Conservation (phyloP, 1,140 invertebrate genomes). For the Dryas iulia region DNA sequence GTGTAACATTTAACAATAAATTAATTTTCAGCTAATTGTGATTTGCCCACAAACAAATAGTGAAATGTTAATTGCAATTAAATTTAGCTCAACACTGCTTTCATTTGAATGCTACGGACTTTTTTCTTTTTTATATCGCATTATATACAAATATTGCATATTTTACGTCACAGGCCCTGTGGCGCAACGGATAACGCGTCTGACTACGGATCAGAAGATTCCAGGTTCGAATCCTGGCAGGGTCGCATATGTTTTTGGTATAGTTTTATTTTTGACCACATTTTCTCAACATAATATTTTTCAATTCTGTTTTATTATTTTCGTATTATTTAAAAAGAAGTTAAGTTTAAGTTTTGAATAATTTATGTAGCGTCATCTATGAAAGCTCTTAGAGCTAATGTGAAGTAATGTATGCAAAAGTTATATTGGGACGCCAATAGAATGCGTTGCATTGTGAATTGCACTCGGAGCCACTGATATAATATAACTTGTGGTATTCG, state of each 20-base stretch:
- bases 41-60: too few species aligned
- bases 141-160: neutral
- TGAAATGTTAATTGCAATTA: too few species aligned
- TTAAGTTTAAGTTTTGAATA: neutral
- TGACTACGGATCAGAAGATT: constrained; percentile 2
- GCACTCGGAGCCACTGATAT: too few species aligned
- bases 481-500: too few species aligned
- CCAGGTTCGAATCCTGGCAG: constrained; percentile 1
- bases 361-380: neutral
- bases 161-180: neutral
- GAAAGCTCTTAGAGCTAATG: neutral
- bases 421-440: neutral
- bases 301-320: neutral
- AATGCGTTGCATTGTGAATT: neutral
- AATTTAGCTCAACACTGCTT: neutral
- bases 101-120: neutral
- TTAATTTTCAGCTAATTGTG: too few species aligned
- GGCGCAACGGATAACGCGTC: constrained; percentile 4
- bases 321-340: neutral
- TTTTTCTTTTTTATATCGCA: neutral
- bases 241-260: neutral
- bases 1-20: too few species aligned
- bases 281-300: neutral
- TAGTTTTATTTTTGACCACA: neutral
- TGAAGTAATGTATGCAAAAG: neutral